These are phyloP conservation scores for Pectinophora gossypiella DNA, from an alignment of 1,140 invertebrate genomes.

Conservation along the genomic window DNA sequence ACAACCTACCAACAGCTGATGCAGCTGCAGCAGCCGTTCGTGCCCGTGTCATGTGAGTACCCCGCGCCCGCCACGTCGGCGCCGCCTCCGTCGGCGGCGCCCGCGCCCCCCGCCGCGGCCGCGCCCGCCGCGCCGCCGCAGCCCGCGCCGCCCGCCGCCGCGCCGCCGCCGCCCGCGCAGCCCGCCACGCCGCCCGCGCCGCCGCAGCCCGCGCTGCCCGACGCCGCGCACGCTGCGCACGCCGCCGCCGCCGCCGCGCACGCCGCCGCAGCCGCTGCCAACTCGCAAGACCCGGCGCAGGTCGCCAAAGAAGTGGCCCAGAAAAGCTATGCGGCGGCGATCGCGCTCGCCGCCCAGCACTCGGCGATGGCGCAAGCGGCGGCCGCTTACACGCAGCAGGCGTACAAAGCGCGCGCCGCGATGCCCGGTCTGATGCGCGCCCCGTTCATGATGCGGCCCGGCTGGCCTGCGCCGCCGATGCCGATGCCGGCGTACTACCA, in stretches of 20 bases:
- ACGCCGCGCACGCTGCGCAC: slow-evolving; percentile 39
- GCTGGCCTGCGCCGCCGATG: slow-evolving; percentile 59
- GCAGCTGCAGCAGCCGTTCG: slow-evolving; percentile 93
- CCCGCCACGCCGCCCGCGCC: slow-evolving; percentile 49
- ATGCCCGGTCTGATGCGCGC: slow-evolving; percentile 57
- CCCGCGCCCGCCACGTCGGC: slow-evolving; percentile 79
- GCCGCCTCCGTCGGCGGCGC: slow-evolving; percentile 29
- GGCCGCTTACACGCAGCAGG: slow-evolving; percentile 86
- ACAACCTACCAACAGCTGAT: slow-evolving; percentile 96
- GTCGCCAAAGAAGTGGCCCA: slow-evolving; percentile 86
- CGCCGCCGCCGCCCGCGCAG: slow-evolving; percentile 58
- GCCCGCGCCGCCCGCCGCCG: slow-evolving; percentile 61
- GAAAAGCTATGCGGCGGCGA: slow-evolving; percentile 82
- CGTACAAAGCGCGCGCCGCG: slow-evolving; percentile 76
- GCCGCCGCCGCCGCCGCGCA: slow-evolving; percentile 59
- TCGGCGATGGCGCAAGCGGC: slow-evolving; percentile 75
- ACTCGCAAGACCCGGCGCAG: slow-evolving; percentile 76
- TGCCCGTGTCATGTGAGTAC: slow-evolving; percentile 95
- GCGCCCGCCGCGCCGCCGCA: slow-evolving; percentile 63
- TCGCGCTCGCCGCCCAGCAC: slow-evolving; percentile 58
- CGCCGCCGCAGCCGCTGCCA: slow-evolving; percentile 53
- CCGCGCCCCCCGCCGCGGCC: slow-evolving; percentile 28
- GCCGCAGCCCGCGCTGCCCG: slow-evolving; percentile 51
- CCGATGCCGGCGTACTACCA: slow-evolving; percentile 65
- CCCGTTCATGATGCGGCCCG: slow-evolving; percentile 56